Evolutionary conservation across 1,140 invertebrate genomes (phyloP).

Genomic region (Drosophila repleta): DNA sequence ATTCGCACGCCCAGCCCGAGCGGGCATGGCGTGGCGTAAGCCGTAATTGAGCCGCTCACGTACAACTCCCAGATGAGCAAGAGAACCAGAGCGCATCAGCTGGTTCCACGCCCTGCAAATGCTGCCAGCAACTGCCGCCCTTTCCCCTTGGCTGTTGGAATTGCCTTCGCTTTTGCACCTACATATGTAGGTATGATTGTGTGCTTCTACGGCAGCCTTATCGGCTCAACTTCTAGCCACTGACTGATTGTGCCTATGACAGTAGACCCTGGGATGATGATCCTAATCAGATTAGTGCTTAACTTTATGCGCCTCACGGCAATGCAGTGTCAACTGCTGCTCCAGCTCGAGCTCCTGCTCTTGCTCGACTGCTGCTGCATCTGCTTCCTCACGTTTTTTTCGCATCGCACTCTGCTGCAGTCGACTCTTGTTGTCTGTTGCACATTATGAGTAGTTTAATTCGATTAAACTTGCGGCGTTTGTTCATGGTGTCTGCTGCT

Average conservation of each 20-base stretch:
- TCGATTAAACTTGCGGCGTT: conserved; percentile 82
- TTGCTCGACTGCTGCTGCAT: neutral
- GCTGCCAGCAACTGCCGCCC: neutral
- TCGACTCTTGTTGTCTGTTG: conserved; percentile 68
- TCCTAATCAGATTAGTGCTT: conserved; percentile 82
- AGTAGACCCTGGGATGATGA: conserved; percentile 60
- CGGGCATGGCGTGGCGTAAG: conserved; percentile 19
- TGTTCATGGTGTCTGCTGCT: conserved; percentile 35
- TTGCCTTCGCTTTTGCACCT: conserved; percentile 21
- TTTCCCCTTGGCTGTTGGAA: neutral
- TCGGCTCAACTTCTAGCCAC: conserved; percentile 23
- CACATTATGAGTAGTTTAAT: conserved; percentile 82
- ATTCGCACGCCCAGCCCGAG: conserved; percentile 66
- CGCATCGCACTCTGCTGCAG: neutral
- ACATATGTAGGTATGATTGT: conserved; percentile 20
- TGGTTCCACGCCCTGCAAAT: conserved; percentile 49
- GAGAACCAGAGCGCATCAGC: conserved; percentile 55
- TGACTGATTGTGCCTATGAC: conserved; percentile 25
- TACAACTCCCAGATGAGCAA: conserved; percentile 52
- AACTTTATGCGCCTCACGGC: conserved; percentile 69
- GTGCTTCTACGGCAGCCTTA: conserved; percentile 12
- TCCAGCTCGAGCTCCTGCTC: conserved; percentile 7
- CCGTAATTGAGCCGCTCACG: conserved; percentile 79
- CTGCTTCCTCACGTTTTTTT: neutral
- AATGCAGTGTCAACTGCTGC: conserved; percentile 17